Evolutionary conservation across 2,113 vertebrate genomes (phyloP).

Genomic region (Strix aluco): DNA sequence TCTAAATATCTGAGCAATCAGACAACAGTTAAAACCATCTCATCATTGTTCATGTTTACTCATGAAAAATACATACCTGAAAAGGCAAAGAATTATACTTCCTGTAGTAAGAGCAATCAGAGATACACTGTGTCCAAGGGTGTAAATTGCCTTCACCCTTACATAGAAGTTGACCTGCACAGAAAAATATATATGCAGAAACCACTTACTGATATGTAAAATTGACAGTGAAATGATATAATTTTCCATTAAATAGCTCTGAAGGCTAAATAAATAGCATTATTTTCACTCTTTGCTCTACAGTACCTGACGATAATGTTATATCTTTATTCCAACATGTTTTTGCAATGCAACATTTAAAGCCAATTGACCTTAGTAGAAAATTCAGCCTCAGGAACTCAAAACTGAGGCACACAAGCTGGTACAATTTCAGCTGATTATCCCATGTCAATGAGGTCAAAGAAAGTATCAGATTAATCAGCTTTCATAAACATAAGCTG

Average conservation of each 20-base stretch:
- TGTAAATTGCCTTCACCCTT: slow-evolving; percentile 88
- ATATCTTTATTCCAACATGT: not conserved
- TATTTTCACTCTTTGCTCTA: not conserved
- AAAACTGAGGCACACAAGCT: not conserved
- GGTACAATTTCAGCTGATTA: not conserved
- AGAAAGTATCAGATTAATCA: not conserved
- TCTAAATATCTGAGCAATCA: not conserved
- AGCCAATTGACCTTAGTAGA: not conserved
- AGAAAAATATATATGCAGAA: slow-evolving; percentile 34
- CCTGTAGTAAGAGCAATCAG: slow-evolving; percentile 87
- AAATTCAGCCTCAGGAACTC: not conserved
- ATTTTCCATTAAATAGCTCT: not conserved
- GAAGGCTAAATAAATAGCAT: not conserved
- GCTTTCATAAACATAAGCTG: not conserved
- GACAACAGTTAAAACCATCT: not conserved
- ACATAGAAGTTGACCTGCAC: slow-evolving; percentile 84
- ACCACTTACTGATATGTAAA: not conserved
- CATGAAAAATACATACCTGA: slow-evolving; percentile 76
- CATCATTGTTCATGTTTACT: not conserved
- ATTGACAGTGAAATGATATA: not conserved
- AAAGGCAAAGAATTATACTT: slow-evolving; percentile 87
- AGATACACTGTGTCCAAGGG: slow-evolving; percentile 88
- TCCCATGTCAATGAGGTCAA: not conserved
- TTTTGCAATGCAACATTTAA: not conserved
- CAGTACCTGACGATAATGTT: not conserved